Base-by-base conservation (phyloP, 1,140 invertebrate species). In the Macrocentrus cingulum region DNA sequence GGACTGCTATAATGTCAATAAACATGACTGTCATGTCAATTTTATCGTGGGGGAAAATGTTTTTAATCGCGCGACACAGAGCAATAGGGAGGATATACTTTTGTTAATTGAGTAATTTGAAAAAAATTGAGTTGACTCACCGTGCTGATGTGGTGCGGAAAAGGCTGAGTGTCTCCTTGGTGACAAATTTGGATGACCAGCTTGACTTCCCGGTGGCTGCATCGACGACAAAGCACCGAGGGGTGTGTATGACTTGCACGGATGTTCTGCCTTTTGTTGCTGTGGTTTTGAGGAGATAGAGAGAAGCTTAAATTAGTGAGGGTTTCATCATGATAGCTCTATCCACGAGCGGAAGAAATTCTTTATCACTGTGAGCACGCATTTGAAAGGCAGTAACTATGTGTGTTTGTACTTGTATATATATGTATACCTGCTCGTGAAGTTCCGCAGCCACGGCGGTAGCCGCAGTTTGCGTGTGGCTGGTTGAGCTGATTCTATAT, bases 201-300 rank as follows among this genome's bases (percentile, higher is more conserved):
- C 60, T 51, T 79, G 78, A 49, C 71, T 71, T 53, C 87, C 88
- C 1, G 90, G 90, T 20, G 91, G 91, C 77, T 91, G 85, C 91
- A 93, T 93, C 61, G 87, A 91, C 32, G 90, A 92, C 55, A 92
- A 79, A n/a, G 91, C 91, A 45, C 88, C 88, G 32, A 93, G 81
- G 11, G 91, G 91, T 29, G 90, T 91, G 70, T 93, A 93, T 20
- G 84, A 84, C 66, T 86, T 85, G 65, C 79, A 80, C 8, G 82
- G 81, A 50, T 80, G 76, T 55, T 77, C 77, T 23, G 66, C 52
- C 57, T 79, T 80, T 70, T 77, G 67, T 64, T 50, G 52, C 1
- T 41, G 37, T 16, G 50, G 60, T 45, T 55, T 29, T 9, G 1
- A 44, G 7, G n/a, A 54, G 16, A 18, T 6, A 18, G 16, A 58